Base-by-base conservation (phyloP, 1,140 invertebrate genomes). In the Mizuhopecten yessoensis region DNA sequence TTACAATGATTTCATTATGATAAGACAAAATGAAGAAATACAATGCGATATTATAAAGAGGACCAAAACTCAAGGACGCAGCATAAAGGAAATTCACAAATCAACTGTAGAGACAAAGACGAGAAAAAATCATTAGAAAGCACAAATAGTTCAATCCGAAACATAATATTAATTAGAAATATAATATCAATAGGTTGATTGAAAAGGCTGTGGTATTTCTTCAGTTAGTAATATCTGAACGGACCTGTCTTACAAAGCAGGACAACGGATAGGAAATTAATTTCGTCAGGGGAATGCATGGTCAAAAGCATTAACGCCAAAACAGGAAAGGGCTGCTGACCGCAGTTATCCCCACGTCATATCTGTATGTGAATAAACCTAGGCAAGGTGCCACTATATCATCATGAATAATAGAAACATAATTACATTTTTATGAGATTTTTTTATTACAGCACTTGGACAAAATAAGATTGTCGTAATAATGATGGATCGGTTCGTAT, bases 391-490 rank as follows among this genome's bases (percentile, higher is more conserved):
- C 20, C 3, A 49, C 45, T 23, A 9, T 49, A 49, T 49, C 45
- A 49, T 49, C 45, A 49, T 49, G 45, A 49, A 49, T 49, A 49
- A 49, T 49, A 49, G 45, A 49, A 49, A 23, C 45, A 49, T 49
- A 5, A 49, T 49, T 49, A 9, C 3, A 9, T 49, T 49, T 9
- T 49, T 49, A 49, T 23, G 45, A 49, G 45, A 49, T 49, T 49
- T 49, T 49, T 49, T 9, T 49, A 49, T 49, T 49, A 49, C 45
- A 49, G 20, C 45, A 49, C 45, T 10, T 49, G 45, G 20, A 23
- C 11, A 49, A 49, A 49, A 49, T 10, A 49, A 15, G 45, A 49
- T 49, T 49, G 45, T 49, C 45, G 45, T 49, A 49, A 49, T 49
- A 49, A 49, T 49, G 45, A 49, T 49, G 15, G 20, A 49, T 49